These are phyloP conservation scores for Aphaenogaster floridana DNA, from an alignment of 1,140 invertebrate genomes.

Conservation along the genomic window DNA sequence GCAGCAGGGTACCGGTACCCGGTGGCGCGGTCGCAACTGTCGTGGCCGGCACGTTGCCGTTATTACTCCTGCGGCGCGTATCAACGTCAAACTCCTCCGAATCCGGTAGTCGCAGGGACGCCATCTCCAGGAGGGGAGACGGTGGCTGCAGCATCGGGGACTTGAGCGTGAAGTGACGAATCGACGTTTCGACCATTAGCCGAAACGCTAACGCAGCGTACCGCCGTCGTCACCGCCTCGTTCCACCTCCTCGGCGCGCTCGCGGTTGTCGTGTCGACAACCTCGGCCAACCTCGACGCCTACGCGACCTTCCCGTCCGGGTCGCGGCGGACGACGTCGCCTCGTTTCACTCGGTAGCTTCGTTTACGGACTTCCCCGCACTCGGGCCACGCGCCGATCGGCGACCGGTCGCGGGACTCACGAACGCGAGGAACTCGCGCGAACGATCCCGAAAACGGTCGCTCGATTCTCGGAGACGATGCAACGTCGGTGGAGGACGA, in stretches of 20 bases:
- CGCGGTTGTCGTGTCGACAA: conserved; percentile 70
- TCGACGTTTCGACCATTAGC: conserved; percentile 71
- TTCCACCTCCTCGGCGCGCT: not conserved
- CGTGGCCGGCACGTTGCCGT: conserved; percentile 69
- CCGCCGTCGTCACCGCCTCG: conserved; percentile 2
- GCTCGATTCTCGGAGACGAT: not conserved
- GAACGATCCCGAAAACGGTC: not conserved
- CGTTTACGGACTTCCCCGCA: not conserved
- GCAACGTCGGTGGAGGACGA: no score
- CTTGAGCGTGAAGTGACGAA: conserved; percentile 59
- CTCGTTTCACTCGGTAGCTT: conserved; percentile 3
- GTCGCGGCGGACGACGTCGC: conserved; percentile 1
- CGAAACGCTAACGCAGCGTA: conserved; percentile 26
- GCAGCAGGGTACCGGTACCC: conserved; percentile 68
- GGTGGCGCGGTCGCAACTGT: conserved; percentile 65
- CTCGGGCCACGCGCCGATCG: not conserved
- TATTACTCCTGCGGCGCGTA: conserved; percentile 78
- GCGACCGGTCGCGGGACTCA: not conserved
- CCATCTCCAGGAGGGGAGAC: conserved; percentile 84
- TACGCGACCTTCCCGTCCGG: conserved; percentile 45
- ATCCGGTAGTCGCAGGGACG: conserved; percentile 86
- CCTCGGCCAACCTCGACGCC: conserved; percentile 52
- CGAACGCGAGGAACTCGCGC: not conserved
- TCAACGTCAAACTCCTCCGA: conserved; percentile 86
- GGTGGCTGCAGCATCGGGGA: conserved; percentile 82